Percentiles rank a stretch among this genome's conserved stretches.
phyloP scores from a whole-genome alignment of 1,140 invertebrate species.

The Drusus annulatus region DNA sequence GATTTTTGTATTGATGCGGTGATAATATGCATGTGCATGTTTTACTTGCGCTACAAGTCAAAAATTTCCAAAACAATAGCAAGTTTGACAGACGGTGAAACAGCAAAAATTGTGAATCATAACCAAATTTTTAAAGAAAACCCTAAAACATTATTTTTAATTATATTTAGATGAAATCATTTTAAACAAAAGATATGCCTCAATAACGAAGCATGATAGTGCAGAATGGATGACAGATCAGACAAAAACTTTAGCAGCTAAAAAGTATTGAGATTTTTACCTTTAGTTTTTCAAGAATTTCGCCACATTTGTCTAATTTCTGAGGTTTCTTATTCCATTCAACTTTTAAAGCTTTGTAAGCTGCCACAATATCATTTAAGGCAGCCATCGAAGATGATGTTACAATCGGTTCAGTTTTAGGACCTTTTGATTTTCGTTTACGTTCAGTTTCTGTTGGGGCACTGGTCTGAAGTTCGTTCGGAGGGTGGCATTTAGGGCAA shows the following conservation, averaged over 20 bases:
- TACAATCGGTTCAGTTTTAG: background rate
- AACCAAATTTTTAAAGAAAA: too few species aligned
- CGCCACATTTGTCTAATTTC: constrained; percentile 41
- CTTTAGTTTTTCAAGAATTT: constrained; percentile 46
- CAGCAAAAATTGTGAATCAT: too few species aligned
- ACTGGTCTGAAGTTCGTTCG: background rate
- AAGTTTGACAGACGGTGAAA: too few species aligned
- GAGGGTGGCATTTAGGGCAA: constrained; percentile 22
- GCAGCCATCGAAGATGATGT: constrained; percentile 28
- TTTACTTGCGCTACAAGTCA: too few species aligned
- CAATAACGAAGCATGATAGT: background rate
- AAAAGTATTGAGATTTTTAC: constrained; percentile 10
- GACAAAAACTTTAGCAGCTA: background rate
- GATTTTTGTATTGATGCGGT: too few species aligned
- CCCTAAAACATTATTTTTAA: too few species aligned
- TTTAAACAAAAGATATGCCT: too few species aligned
- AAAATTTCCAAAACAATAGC: too few species aligned
- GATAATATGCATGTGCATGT: too few species aligned
- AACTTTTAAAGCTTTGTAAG: constrained; percentile 43
- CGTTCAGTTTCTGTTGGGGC: constrained; percentile 6
- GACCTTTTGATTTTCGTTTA: background rate
- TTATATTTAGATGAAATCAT: too few species aligned
- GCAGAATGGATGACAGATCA: constrained; percentile 15
- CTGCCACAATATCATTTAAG: constrained; percentile 38
- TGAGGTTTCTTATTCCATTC: constrained; percentile 42